Base-by-base conservation (phyloP, 2,888 invertebrate species). In the Stegana nigrithorax region DNA sequence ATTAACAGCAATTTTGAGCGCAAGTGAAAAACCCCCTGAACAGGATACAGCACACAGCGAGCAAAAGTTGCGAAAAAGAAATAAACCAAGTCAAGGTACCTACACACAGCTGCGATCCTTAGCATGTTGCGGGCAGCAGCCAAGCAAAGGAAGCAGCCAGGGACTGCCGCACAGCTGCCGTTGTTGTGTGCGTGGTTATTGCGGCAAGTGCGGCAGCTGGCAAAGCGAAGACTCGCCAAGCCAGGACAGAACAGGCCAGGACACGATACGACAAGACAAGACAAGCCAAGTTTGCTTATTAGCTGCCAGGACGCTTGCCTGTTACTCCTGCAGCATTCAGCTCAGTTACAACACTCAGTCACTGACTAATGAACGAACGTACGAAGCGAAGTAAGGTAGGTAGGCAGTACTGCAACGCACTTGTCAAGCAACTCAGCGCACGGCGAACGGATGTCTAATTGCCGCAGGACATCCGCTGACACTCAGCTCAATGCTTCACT, bases 1-100 rank as follows among this genome's bases (percentile, higher is more conserved):
- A 82, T 81, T 83, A 83, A 82, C 82, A 81, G 73, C 81, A 82
- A 81, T 83, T 81, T 81, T 67, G 73, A 65, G 56, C 50, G 60
- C 14, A 36, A 4, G 14, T 14, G 4, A 36, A 36, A n/a, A n/a
- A n/a, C n/a, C n/a, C n/a, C n/a, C n/a, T n/a, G n/a, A n/a, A 67
- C 57, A 60, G 64, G 68, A 63, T 67, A 45, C 51, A 36, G 26
- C 45, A 26, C 21, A 64, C 14, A 36, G 66, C 65, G 64, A 47
- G 62, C 53, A 61, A 66, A 67, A 63, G 69, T 67, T 42, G 7
- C 19, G n/a, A n/a, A n/a, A n/a, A n/a, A n/a, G n/a, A n/a, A n/a
- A n/a, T n/a, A n/a, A n/a, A n/a, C n/a, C n/a, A n/a, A n/a, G n/a
- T n/a, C n/a, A n/a, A n/a, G n/a, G n/a, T n/a, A n/a, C n/a, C n/a